Conservation (phyloP, 2,113 vertebrate species). For the Cyprinus carpio region DNA sequence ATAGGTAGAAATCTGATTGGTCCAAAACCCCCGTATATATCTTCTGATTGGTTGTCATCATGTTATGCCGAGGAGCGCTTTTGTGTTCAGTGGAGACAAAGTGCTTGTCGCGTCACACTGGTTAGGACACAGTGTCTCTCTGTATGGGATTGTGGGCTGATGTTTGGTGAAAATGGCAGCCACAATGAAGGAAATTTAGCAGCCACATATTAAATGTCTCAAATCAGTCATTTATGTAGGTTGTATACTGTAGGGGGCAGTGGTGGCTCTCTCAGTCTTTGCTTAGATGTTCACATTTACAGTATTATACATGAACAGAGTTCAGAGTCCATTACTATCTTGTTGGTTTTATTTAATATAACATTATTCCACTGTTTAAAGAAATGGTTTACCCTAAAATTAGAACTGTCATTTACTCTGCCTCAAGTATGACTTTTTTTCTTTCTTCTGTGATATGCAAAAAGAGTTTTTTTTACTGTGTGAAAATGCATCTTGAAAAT, state of each 20-base stretch:
- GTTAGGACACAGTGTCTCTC: background rate
- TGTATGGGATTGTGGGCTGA: background rate
- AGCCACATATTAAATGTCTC: background rate
- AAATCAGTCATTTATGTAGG: background rate
- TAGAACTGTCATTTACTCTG: background rate
- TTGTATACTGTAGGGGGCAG: background rate
- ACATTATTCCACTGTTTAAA: conserved; percentile 1
- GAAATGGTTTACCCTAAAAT: background rate
- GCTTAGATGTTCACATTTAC: background rate
- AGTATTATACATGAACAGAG: background rate
- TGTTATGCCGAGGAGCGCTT: background rate
- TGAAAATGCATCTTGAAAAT: background rate
- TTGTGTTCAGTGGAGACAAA: background rate
- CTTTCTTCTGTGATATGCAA: background rate
- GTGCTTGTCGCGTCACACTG: background rate
- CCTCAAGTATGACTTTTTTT: background rate
- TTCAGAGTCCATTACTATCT: background rate
- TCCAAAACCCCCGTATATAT: background rate
- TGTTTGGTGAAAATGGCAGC: background rate
- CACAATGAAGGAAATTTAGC: background rate
- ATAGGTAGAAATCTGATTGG: background rate
- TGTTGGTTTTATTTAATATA: background rate
- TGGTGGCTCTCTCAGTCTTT: background rate
- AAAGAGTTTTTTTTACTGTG: background rate
- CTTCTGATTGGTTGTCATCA: background rate